phyloP scores from a whole-genome alignment of 53 echinoderm and acorn worm species.

The Actinopyga echinites region DNA sequence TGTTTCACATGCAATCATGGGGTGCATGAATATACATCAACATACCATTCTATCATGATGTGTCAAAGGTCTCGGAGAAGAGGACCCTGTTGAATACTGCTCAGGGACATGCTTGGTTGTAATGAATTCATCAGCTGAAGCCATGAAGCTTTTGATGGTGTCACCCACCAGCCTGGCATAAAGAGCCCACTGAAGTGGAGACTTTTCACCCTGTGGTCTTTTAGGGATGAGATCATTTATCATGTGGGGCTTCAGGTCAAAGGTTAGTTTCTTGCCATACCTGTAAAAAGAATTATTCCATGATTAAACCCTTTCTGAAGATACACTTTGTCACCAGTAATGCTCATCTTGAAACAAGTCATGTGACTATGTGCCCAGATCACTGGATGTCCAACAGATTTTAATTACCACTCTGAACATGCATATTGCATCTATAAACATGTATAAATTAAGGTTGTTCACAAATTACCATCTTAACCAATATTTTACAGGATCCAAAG shows the following conservation, averaged over 20 bases:
- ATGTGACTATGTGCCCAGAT: too few relatives aligned
- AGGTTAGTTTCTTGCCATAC: slow-evolving; percentile 57
- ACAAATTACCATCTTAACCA: too few relatives aligned
- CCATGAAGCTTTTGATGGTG: slow-evolving; percentile 62
- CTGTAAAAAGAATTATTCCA: slow-evolving; percentile 40
- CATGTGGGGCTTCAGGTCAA: slow-evolving; percentile 55
- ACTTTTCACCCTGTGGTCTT: not conserved
- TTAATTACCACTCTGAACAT: too few relatives aligned
- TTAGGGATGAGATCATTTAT: slow-evolving; percentile 56
- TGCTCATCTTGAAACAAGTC: too few relatives aligned
- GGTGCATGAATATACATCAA: too few relatives aligned
- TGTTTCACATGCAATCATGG: too few relatives aligned
- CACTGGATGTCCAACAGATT: too few relatives aligned
- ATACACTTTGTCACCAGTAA: too few relatives aligned
- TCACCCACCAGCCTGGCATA: slow-evolving; percentile 65
- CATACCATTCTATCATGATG: slow-evolving; percentile 59
- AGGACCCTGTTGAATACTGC: not conserved
- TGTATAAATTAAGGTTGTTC: too few relatives aligned
- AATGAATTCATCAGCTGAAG: slow-evolving; percentile 68
- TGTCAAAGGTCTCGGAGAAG: not conserved
- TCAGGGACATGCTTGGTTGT: slow-evolving; percentile 78
- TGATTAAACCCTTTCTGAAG: too few relatives aligned
- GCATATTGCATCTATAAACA: too few relatives aligned
- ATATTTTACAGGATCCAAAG: too few relatives aligned
- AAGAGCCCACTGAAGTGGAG: not conserved